Percentiles rank a stretch among this genome's conserved stretches.
Conservation (phyloP, 2,888 invertebrate genomes). For the Prenolepis imparis region DNA sequence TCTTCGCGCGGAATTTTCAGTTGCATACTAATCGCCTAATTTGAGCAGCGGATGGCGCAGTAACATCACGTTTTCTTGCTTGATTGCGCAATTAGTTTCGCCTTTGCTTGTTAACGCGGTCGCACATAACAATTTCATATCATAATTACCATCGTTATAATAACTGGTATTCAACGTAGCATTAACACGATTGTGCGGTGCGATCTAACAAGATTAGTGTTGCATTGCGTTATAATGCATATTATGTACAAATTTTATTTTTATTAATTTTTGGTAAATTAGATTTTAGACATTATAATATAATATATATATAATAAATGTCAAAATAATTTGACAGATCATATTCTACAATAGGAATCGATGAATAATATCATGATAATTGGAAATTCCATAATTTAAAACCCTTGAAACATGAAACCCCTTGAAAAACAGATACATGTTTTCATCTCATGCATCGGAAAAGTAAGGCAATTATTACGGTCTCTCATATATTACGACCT, state of each 20-base stretch:
- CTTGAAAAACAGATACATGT: neutral
- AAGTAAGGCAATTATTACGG: neutral
- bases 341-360: neutral
- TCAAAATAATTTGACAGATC: neutral
- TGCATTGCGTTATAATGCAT: neutral
- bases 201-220: neutral
- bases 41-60: slow-evolving; percentile 13
- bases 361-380: neutral
- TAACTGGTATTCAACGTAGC: slow-evolving; percentile 12
- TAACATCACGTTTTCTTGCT: slow-evolving; percentile 35
- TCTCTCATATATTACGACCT: neutral
- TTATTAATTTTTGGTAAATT: neutral
- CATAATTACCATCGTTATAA: slow-evolving; percentile 35
- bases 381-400: neutral
- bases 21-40: slow-evolving; percentile 44
- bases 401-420: neutral
- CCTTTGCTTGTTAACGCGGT: slow-evolving; percentile 44
- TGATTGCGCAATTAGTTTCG: slow-evolving; percentile 48
- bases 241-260: neutral
- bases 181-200: neutral
- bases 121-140: slow-evolving; percentile 30
- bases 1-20: slow-evolving; percentile 6
- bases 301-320: neutral
- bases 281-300: neutral
- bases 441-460: too few relatives aligned